Conservation (phyloP, 2,888 invertebrate species). For the Macrosiphum euphorbiae region DNA sequence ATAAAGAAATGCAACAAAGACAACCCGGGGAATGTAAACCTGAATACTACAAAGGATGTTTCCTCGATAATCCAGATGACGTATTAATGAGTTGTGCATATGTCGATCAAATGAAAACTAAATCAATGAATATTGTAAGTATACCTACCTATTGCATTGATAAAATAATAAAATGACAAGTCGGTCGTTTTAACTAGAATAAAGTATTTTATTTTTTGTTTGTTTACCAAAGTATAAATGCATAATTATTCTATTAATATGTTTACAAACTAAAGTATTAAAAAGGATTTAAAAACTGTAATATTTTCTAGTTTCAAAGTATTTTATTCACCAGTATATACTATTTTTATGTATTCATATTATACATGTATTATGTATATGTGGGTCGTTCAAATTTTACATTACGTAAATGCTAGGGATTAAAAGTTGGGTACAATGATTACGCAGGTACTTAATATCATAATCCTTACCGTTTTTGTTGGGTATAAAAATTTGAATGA, state of each 20-base stretch:
- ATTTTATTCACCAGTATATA: neutral
- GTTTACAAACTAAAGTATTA: neutral
- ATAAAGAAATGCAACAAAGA: constrained; percentile 77
- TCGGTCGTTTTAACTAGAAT: neutral
- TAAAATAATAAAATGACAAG: neutral
- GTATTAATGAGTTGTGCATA: constrained; percentile 68
- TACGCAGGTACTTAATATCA: neutral
- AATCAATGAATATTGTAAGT: constrained; percentile 67
- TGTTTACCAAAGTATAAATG: neutral
- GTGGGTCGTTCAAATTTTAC: neutral
- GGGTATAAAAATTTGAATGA: neutral
- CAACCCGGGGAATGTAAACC: constrained; percentile 59
- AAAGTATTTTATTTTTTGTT: neutral
- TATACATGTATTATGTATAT: neutral
- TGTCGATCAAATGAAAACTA: constrained; percentile 66
- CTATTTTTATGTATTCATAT: neutral
- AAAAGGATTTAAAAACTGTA: neutral
- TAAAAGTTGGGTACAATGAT: neutral
- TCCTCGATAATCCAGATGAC: constrained; percentile 66
- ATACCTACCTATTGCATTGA: neutral
- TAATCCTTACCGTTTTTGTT: neutral
- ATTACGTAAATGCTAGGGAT: neutral
- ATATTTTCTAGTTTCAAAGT: neutral
- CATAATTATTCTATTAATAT: neutral
- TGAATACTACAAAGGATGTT: constrained; percentile 63